Evolutionary conservation across 2,888 invertebrate species (phyloP).

Genomic region (Sinopyrophorus schimmeli): DNA sequence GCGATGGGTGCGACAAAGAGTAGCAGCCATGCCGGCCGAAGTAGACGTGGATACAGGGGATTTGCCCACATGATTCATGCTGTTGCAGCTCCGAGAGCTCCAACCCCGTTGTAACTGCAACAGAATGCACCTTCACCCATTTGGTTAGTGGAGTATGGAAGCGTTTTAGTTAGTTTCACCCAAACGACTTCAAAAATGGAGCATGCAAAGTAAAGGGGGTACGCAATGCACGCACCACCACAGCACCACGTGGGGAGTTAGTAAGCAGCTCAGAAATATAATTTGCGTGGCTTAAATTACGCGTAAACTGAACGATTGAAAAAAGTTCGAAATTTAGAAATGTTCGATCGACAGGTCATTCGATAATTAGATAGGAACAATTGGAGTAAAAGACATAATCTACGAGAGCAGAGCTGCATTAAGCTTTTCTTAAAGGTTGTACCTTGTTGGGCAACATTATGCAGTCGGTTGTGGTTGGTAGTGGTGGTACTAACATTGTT

Average conservation of each 20-base stretch:
- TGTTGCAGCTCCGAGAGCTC: slow-evolving; percentile 58
- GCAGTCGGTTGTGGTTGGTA: slow-evolving; percentile 57
- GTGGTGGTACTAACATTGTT: slow-evolving; percentile 58
- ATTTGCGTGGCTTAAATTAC: slow-evolving; percentile 24
- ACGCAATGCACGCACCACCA: slow-evolving; percentile 55
- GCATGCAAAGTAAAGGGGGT: slow-evolving; percentile 42
- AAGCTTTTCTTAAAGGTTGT: slow-evolving; percentile 43
- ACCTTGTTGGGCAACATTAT: slow-evolving; percentile 57
- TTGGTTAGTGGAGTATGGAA: slow-evolving; percentile 38
- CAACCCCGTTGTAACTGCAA: slow-evolving; percentile 58
- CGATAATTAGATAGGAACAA: slow-evolving; percentile 26
- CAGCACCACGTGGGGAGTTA: slow-evolving; percentile 51
- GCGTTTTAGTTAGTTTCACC: slow-evolving; percentile 39
- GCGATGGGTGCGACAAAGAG: slow-evolving; percentile 51
- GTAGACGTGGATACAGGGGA: slow-evolving; percentile 53
- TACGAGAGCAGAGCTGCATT: slow-evolving; percentile 37
- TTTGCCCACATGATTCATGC: slow-evolving; percentile 55
- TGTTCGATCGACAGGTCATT: too few relatives aligned
- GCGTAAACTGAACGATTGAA: slow-evolving; percentile 16
- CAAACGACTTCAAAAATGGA: slow-evolving; percentile 35
- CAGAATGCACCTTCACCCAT: slow-evolving; percentile 47
- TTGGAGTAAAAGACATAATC: slow-evolving; percentile 20
- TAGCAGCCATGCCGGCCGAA: slow-evolving; percentile 55
- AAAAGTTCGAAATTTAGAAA: slow-evolving; percentile 23
- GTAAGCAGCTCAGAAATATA: slow-evolving; percentile 44